Percentiles rank a stretch among this genome's conserved stretches.
These are phyloP conservation scores for Sarcophaga peregrina DNA, from an alignment of 1,140 invertebrate species.

Conservation along the genomic window DNA sequence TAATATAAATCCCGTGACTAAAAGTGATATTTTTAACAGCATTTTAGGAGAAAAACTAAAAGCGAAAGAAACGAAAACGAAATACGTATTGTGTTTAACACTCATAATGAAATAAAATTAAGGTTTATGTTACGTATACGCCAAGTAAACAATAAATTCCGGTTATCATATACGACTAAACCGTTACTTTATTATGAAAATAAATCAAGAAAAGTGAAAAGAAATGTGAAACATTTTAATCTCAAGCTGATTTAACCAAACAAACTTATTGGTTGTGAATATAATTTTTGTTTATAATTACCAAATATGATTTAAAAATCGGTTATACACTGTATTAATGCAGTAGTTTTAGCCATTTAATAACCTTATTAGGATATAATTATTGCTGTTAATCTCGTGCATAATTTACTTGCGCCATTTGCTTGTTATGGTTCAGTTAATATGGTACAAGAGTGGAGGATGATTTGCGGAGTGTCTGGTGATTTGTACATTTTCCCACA, in stretches of 20 bases:
- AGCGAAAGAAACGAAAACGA: no score
- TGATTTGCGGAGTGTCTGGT: background rate
- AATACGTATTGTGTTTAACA: background rate
- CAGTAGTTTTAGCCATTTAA: background rate
- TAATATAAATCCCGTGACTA: background rate
- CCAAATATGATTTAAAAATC: background rate
- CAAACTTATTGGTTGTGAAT: background rate
- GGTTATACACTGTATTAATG: background rate
- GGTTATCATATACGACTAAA: background rate
- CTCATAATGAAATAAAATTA: background rate
- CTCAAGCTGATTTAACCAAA: background rate
- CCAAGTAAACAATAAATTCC: background rate
- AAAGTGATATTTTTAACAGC: background rate
- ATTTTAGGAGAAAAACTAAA: no score
- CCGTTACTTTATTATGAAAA: background rate
- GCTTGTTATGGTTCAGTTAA: background rate
- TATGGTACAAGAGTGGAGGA: background rate
- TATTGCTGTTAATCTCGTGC: background rate
- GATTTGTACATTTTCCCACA: background rate
- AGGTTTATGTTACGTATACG: conserved; percentile 6
- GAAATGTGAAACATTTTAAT: background rate
- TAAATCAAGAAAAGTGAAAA: background rate
- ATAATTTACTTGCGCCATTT: background rate
- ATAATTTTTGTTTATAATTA: no score
- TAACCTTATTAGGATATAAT: conserved; percentile 5